A percentile compares a stretch with the other conserved stretches of the same genome.
Evolutionary conservation across 2,113 vertebrate species (phyloP).

Genomic region (Oreochromis niloticus): DNA sequence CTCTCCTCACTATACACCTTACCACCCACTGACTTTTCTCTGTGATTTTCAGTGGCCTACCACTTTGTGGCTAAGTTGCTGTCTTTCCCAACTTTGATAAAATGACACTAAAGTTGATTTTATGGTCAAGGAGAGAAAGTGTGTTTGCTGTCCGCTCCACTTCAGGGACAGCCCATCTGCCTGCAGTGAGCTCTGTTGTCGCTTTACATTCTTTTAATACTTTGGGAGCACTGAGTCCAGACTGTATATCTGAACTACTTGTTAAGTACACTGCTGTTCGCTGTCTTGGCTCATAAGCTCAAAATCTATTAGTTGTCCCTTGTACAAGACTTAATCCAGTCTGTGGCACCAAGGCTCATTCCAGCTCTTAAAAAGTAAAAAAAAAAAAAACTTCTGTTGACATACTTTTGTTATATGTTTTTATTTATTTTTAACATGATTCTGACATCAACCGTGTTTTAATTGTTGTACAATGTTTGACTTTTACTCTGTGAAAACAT

Average conservation of each 20-base stretch:
- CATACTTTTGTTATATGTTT: not conserved
- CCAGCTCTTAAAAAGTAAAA: not conserved
- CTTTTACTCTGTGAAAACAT: not conserved
- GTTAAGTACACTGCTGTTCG: not conserved
- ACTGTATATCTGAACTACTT: not conserved
- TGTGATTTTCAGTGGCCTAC: not conserved
- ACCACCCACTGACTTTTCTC: not conserved
- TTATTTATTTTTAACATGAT: not conserved
- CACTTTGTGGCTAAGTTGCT: not conserved
- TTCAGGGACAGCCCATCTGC: not conserved
- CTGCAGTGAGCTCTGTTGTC: not conserved
- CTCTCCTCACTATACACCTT: not conserved
- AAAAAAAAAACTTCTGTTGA: not conserved
- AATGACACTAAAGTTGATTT: not conserved
- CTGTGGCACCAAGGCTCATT: not conserved
- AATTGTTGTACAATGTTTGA: not conserved
- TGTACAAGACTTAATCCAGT: not conserved
- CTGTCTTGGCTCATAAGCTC: not conserved
- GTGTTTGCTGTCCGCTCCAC: not conserved
- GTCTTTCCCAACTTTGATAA: not conserved
- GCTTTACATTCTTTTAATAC: not conserved
- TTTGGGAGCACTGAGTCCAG: not conserved
- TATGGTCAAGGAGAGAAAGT: not conserved
- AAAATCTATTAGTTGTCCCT: accelerated
- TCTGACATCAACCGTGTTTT: not conserved